These are phyloP conservation scores for Bilobella aurantiaca DNA, from an alignment of 1,140 invertebrate species.

Conservation along the genomic window DNA sequence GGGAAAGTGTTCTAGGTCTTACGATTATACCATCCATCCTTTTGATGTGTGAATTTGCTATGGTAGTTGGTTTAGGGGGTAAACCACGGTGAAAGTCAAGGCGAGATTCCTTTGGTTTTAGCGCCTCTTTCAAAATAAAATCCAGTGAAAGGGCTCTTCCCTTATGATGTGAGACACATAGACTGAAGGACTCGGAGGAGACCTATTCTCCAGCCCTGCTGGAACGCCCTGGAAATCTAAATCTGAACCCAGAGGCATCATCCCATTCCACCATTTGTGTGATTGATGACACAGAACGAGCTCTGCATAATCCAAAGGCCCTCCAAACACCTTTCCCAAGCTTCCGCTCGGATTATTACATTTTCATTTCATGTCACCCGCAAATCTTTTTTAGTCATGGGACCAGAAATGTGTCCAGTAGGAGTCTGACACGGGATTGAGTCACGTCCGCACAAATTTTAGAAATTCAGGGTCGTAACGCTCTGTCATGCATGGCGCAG, in stretches of 20 bases:
- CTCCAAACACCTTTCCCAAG: slow-evolving; percentile 25
- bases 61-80: slow-evolving; percentile 20
- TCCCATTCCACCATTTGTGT: slow-evolving; percentile 34
- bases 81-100: not conserved
- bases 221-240: slow-evolving; percentile 27
- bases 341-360: slow-evolving; percentile 31
- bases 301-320: slow-evolving; percentile 35
- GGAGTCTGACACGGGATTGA: too few species aligned
- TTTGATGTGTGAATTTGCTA: slow-evolving; percentile 34
- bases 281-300: slow-evolving; percentile 35
- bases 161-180: too few species aligned
- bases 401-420: too few species aligned
- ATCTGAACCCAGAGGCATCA: slow-evolving; percentile 26
- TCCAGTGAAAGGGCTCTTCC: too few species aligned
- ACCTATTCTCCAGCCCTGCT: not conserved
- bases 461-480: too few species aligned
- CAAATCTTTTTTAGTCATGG: too few species aligned
- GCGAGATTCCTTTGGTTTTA: not conserved
- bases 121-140: too few species aligned
- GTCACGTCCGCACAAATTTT: too few species aligned
- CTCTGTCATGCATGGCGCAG: too few species aligned
- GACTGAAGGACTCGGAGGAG: too few species aligned
- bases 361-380: slow-evolving; percentile 16
- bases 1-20: slow-evolving; percentile 6
- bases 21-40: slow-evolving; percentile 10